Conservation (phyloP, 2,797 vertebrate species). For the Petrocephalus schoutedeni region DNA sequence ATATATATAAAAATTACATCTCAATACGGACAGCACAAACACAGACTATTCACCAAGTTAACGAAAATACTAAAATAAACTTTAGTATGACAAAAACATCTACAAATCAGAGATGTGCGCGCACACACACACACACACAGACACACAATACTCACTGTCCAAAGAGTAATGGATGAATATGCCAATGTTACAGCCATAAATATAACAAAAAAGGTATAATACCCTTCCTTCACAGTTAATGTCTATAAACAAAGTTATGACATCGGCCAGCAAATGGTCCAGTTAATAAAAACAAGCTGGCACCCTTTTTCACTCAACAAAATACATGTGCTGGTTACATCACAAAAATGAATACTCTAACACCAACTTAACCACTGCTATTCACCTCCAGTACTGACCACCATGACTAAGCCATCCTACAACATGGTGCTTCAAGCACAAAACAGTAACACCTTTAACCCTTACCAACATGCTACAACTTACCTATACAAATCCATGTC, state of each 20-base stretch:
- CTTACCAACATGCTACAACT: not conserved
- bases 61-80: not conserved
- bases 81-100: not conserved
- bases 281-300: not conserved
- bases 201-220: not conserved
- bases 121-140: not conserved
- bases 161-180: not conserved
- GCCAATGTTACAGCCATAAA: not conserved
- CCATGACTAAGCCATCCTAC: not conserved
- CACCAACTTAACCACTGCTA: not conserved
- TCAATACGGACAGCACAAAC: not conserved
- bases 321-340: not conserved
- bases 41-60: not conserved
- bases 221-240: not conserved
- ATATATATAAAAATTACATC: not conserved
- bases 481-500: not conserved
- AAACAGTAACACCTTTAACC: not conserved
- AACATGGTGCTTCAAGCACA: not conserved
- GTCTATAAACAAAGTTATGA: not conserved
- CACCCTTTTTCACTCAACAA: not conserved
- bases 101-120: not conserved
- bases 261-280: not conserved
- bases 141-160: not conserved
- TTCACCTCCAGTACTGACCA: not conserved
- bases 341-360: slow-evolving; percentile 5